These are phyloP conservation scores for Falco berigora DNA, from an alignment of 2,797 vertebrate species.

Conservation along the genomic window DNA sequence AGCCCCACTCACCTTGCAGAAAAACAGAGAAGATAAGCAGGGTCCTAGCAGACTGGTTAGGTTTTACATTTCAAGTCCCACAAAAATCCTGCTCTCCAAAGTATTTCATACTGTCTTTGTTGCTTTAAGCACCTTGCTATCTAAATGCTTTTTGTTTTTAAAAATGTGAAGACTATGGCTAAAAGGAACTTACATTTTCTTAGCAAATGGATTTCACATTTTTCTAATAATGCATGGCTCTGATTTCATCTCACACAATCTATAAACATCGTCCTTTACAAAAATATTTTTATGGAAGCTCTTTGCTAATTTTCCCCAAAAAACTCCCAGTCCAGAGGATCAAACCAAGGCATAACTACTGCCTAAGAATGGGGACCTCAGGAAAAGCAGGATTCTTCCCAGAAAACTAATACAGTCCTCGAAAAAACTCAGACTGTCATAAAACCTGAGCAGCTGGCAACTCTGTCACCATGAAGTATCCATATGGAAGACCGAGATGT, in stretches of 20 bases:
- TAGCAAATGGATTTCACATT: background rate
- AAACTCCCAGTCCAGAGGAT: background rate
- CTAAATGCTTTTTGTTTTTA: background rate
- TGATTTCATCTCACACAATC: background rate
- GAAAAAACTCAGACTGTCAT: constrained; percentile 73
- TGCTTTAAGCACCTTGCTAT: background rate
- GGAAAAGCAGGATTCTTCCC: constrained; percentile 66
- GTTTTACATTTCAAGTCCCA: background rate
- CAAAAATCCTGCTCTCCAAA: background rate
- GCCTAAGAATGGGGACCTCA: background rate
- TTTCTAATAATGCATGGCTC: background rate
- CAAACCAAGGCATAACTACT: constrained; percentile 23
- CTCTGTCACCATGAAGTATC: constrained; percentile 80
- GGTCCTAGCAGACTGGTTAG: background rate
- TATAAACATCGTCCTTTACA: background rate
- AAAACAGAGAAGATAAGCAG: background rate
- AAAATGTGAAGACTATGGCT: background rate
- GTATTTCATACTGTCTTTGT: background rate
- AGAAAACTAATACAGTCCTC: constrained; percentile 74
- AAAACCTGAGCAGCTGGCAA: constrained; percentile 81
- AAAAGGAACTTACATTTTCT: background rate
- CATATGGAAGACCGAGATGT: constrained; percentile 82
- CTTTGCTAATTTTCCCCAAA: constrained; percentile 11
- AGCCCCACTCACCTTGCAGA: background rate
- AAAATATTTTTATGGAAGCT: background rate